phyloP scores from a whole-genome alignment of 2,888 invertebrate species.

The Metacarcinus magister region DNA sequence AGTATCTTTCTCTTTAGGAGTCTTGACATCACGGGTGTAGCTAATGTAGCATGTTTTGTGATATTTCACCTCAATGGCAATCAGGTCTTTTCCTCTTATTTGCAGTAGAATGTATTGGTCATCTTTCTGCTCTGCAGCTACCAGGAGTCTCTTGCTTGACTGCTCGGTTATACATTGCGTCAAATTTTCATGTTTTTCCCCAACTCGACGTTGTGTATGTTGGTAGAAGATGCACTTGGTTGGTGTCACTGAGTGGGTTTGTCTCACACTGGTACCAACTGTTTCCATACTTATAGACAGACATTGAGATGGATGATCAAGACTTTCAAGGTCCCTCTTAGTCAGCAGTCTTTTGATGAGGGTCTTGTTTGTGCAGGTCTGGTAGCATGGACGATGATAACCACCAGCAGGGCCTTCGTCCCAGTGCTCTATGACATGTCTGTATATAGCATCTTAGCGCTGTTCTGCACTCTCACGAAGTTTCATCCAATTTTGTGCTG shows the following conservation, averaged over 20 bases:
- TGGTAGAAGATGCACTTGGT: not conserved
- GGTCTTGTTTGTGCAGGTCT: slow-evolving; percentile 53
- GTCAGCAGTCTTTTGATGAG: not conserved
- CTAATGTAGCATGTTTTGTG: slow-evolving; percentile 37
- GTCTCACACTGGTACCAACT: no score
- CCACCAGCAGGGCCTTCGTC: slow-evolving; percentile 50
- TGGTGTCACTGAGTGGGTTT: not conserved
- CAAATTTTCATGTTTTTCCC: no score
- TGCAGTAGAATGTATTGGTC: slow-evolving; percentile 45
- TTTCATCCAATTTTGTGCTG: slow-evolving; percentile 31
- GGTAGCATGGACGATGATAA: slow-evolving; percentile 53
- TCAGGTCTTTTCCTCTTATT: slow-evolving; percentile 35
- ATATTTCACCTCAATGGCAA: not conserved
- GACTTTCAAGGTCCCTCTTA: no score
- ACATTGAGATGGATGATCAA: no score
- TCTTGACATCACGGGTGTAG: not conserved
- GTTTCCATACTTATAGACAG: no score
- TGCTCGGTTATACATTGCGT: slow-evolving; percentile 3
- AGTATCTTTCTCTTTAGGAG: not conserved
- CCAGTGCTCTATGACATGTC: not conserved
- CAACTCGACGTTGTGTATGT: no score
- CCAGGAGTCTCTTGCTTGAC: not conserved
- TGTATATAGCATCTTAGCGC: slow-evolving; percentile 27
- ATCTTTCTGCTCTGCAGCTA: slow-evolving; percentile 54
- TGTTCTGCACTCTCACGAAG: not conserved